Base-by-base conservation (phyloP, 92 coral and sea anemone species). In the Epizoanthus stellaris region DNA sequence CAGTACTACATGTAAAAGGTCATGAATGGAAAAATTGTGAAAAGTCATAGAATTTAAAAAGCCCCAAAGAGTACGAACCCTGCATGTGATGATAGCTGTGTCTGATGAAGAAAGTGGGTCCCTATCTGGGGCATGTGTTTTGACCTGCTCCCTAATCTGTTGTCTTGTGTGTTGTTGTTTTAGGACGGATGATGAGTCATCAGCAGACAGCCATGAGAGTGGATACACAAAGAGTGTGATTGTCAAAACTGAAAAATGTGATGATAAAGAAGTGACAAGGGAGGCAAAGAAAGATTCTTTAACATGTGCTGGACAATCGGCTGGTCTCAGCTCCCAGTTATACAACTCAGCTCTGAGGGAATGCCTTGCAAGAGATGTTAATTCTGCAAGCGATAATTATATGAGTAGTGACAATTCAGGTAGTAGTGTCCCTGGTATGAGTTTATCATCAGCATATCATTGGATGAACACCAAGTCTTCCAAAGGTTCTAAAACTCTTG, bases 321-420 rank as follows among this genome's bases (percentile, higher is more conserved):
- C 65, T 64, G 52, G 42, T 15, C 9, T 25, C 15, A 79, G 47
- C 16, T 42, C 65, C 15, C 45, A 20, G 25, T 9, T 70, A 14
- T 58, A 62, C 23, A 59, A 79, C 71, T 79, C 83, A 1, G 43
- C 25, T 45, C 53, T 63, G 21, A 79, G 72, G 39, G 59, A 43
- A 36, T 63, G 60, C 23, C 83, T 79, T 45, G 61, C 30, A 43
- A 79, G 34, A 63, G 83, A 79, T 40, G 65, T 62, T 15, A 62
- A 17, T 21, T 14, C 83, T 43, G 42, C 61, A 52, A 52, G 56
- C 12, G 12, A 52, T 52, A 52, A 9, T 45, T 59, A 45, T 19
- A 21, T 7, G 25, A 21, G 25, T 20, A 38, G 21, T 63, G 67
- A 16, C 23, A 43, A 14, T 43, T 63, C 56, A 14, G 56, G 15